Percentiles rank a stretch among this genome's conserved stretches.
Evolutionary conservation across 2,888 invertebrate genomes (phyloP).

Genomic region (Aromia moschata): DNA sequence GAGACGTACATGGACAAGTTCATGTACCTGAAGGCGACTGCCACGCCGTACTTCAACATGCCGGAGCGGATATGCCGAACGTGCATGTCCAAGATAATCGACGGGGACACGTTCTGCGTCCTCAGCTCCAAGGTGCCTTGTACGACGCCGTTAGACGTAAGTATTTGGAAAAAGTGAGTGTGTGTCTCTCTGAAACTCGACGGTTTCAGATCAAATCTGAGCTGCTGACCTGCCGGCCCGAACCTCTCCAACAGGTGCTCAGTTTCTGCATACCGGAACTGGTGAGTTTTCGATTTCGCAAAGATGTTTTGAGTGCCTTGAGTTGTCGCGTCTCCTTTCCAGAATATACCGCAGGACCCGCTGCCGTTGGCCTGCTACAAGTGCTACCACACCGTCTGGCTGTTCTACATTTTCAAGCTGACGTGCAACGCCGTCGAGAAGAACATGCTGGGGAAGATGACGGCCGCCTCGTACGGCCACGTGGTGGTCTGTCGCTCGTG

Average conservation of each 20-base stretch:
- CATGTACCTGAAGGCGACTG: not conserved
- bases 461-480: not conserved
- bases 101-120: not conserved
- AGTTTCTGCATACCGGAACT: conserved; percentile 20
- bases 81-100: conserved; percentile 3
- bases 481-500: conserved; percentile 4
- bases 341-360: conserved; percentile 11
- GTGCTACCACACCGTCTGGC: conserved; percentile 12
- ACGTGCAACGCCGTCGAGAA: conserved; percentile 10
- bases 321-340: not conserved
- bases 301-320: no score
- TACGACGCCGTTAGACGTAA: conserved; percentile 3
- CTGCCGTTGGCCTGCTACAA: conserved; percentile 2
- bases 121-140: conserved; percentile 7
- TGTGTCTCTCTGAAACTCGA: not conserved
- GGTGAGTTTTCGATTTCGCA: conserved; percentile 4
- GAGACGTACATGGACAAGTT: not conserved
- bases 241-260: conserved; percentile 10
- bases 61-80: conserved; percentile 10
- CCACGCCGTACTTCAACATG: conserved; percentile 4
- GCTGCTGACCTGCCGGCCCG: conserved; percentile 4
- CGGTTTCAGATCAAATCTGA: conserved; percentile 2
- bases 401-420: conserved; percentile 5
- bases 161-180: no score
- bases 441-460: not conserved